Conservation (phyloP, 2,888 invertebrate genomes). For the Aphodius granarius region DNA sequence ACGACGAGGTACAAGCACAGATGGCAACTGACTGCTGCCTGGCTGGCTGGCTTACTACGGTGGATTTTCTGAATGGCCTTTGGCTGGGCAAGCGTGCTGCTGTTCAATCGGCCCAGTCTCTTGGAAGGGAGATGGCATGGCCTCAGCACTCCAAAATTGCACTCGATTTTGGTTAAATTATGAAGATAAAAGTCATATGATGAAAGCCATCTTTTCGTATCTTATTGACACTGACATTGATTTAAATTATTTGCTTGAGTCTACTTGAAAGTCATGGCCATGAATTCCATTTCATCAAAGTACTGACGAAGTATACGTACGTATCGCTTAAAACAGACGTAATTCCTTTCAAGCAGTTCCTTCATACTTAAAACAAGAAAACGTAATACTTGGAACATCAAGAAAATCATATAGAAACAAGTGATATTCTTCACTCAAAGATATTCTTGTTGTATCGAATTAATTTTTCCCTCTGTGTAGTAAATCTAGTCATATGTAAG, state of each 20-base stretch:
- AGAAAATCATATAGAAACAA: too few species aligned
- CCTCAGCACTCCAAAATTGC: not conserved
- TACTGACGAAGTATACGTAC: too few species aligned
- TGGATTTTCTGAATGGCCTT: not conserved
- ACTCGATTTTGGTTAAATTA: not conserved
- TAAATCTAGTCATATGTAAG: too few species aligned
- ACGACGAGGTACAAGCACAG: not conserved
- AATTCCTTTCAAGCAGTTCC: too few species aligned
- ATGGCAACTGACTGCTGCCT: not conserved
- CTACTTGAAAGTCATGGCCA: too few species aligned
- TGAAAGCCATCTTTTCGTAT: not conserved
- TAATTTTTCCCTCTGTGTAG: too few species aligned
- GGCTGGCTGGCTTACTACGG: not conserved
- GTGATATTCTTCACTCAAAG: too few species aligned
- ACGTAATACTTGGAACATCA: too few species aligned
- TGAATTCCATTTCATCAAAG: too few species aligned
- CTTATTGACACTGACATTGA: not conserved
- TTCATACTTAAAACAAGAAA: too few species aligned
- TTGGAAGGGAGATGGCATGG: not conserved
- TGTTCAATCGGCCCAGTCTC: not conserved
- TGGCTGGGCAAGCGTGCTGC: not conserved
- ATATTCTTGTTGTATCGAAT: too few species aligned
- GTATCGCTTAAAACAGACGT: too few species aligned
- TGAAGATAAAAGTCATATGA: not conserved
- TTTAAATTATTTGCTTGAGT: not conserved